Evolutionary conservation across 2,888 invertebrate species (phyloP).

Genomic region (Eupithecia subfuscata): DNA sequence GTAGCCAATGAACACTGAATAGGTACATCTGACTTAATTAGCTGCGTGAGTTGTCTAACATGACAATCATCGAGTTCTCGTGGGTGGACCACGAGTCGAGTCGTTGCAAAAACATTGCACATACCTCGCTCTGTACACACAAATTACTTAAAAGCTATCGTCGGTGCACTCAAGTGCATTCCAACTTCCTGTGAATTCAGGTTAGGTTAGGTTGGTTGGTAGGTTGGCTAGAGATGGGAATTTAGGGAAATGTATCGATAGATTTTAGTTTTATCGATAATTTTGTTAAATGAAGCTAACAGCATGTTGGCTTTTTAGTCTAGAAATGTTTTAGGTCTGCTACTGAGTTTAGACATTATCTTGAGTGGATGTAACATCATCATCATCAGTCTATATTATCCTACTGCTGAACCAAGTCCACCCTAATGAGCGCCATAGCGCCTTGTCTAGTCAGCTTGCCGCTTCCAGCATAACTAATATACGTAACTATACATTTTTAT

Average conservation of each 20-base stretch:
- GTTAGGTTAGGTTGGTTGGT: constrained; percentile 13
- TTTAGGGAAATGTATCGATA: constrained; percentile 1
- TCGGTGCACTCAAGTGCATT: constrained; percentile 27
- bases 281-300: not conserved
- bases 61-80: not conserved
- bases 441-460: too few species aligned
- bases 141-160: constrained; percentile 4
- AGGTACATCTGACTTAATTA: not conserved
- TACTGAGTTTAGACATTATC: not conserved
- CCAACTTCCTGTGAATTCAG: constrained; percentile 27
- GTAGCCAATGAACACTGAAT: not conserved
- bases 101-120: constrained; percentile 16
- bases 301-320: not conserved
- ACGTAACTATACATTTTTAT: too few species aligned
- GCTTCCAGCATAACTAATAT: too few species aligned
- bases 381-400: not conserved
- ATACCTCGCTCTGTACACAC: constrained; percentile 17
- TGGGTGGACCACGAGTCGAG: not conserved
- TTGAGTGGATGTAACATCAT: not conserved
- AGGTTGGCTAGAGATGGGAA: constrained; percentile 16
- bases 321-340: not conserved
- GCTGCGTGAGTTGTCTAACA: not conserved
- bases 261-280: constrained; percentile 10
- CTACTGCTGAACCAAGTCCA: too few species aligned
- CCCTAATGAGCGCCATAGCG: too few species aligned